Conservation (phyloP, 2,797 vertebrate species). For the Lithobates sylvaticus region DNA sequence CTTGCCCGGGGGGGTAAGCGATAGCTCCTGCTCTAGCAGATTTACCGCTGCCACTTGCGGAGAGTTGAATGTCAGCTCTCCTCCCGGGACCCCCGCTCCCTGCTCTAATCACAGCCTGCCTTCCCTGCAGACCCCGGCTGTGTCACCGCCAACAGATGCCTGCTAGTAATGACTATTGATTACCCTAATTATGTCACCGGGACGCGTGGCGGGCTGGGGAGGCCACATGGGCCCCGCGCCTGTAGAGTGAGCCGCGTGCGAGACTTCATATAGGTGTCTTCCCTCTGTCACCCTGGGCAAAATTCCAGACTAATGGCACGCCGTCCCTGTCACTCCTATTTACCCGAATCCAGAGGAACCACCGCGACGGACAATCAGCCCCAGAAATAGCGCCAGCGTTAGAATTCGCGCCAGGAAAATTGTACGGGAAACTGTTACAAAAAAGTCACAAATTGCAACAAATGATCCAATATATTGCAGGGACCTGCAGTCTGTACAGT, state of each 20-base stretch:
- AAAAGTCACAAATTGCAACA: too few relatives aligned
- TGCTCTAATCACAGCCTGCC: slow-evolving; percentile 41
- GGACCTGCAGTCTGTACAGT: too few relatives aligned
- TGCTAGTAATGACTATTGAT: slow-evolving; percentile 63
- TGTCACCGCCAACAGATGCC: slow-evolving; percentile 60
- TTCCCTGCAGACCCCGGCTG: slow-evolving; percentile 49
- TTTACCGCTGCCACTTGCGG: slow-evolving; percentile 53
- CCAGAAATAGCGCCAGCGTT: too few relatives aligned
- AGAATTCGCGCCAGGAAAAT: too few relatives aligned
- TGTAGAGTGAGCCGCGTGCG: slow-evolving; percentile 4
- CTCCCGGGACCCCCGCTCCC: slow-evolving; percentile 24
- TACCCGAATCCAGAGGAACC: not conserved
- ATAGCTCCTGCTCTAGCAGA: slow-evolving; percentile 22
- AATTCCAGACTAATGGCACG: not conserved
- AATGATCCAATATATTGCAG: too few relatives aligned
- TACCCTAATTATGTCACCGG: slow-evolving; percentile 60
- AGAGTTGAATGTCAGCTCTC: slow-evolving; percentile 57
- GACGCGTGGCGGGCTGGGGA: slow-evolving; percentile 15
- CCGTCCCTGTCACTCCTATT: not conserved
- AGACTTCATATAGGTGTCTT: slow-evolving; percentile 17
- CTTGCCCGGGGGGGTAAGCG: slow-evolving; percentile 48
- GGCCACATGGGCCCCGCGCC: slow-evolving; percentile 20
- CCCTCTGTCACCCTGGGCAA: slow-evolving; percentile 11
- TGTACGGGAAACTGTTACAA: too few relatives aligned
- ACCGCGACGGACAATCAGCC: too few relatives aligned